phyloP scores from a whole-genome alignment of 2,888 invertebrate genomes.

The Papilio demoleus region DNA sequence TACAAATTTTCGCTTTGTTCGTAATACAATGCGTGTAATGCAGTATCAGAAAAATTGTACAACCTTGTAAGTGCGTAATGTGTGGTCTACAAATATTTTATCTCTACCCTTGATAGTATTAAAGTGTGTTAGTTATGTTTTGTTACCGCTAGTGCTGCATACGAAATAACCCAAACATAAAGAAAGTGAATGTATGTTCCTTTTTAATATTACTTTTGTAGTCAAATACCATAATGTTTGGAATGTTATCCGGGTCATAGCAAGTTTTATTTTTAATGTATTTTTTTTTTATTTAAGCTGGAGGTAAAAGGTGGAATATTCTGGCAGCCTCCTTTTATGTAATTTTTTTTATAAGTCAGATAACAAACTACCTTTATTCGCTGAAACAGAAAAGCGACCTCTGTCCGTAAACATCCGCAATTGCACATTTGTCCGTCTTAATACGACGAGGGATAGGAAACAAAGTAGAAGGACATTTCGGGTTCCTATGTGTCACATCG shows the following conservation, averaged over 20 bases:
- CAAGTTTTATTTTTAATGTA: background rate
- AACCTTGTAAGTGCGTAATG: slow-evolving; percentile 18
- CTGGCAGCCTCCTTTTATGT: no score
- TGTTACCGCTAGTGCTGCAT: slow-evolving; percentile 58
- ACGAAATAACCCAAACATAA: slow-evolving; percentile 59
- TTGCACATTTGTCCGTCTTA: no score
- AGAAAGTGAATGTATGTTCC: slow-evolving; percentile 69
- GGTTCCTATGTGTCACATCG: no score
- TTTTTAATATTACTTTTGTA: slow-evolving; percentile 48
- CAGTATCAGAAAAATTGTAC: background rate
- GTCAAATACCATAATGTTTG: slow-evolving; percentile 42
- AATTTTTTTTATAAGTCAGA: no score
- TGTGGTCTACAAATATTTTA: background rate
- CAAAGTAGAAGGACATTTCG: no score
- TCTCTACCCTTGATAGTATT: background rate
- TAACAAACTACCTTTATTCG: no score
- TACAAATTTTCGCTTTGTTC: slow-evolving; percentile 12
- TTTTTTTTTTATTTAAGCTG: no score
- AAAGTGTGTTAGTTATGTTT: slow-evolving; percentile 57
- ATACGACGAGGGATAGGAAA: no score
- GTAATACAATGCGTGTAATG: slow-evolving; percentile 23
- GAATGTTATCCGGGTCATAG: slow-evolving; percentile 25
- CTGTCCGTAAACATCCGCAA: no score
- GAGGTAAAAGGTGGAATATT: no score
- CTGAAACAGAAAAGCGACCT: no score